Conservation (phyloP, 2,113 vertebrate species). For the Catagonus wagneri region DNA sequence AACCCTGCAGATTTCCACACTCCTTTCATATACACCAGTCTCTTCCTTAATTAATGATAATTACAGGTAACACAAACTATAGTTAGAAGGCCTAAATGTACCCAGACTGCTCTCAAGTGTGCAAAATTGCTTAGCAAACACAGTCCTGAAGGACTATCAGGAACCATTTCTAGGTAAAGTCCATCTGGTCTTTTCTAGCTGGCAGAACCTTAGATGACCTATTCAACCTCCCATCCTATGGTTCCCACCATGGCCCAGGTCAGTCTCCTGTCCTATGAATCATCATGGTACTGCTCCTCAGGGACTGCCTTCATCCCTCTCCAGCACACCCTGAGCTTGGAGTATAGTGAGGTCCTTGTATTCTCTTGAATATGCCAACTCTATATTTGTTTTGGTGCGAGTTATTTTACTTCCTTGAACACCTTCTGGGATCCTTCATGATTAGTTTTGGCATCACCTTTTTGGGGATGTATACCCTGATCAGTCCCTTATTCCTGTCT, state of each 20-base stretch:
- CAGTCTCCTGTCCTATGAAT: not conserved
- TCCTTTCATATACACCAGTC: constrained; percentile 81
- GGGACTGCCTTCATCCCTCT: not conserved
- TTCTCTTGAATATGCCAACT: not conserved
- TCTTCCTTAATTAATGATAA: constrained; percentile 88
- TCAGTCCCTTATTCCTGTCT: not conserved
- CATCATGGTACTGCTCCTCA: accelerated
- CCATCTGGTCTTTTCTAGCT: constrained; percentile 52
- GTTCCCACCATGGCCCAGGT: not conserved
- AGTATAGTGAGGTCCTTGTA: not conserved
- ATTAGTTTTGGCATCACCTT: not conserved
- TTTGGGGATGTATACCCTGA: not conserved
- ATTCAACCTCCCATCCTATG: not conserved
- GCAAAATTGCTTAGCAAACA: constrained; percentile 74
- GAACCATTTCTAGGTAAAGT: constrained; percentile 2
- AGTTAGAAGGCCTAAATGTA: constrained; percentile 76
- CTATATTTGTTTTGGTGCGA: not conserved
- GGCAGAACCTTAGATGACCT: constrained; percentile 49
- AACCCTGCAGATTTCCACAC: constrained; percentile 85
- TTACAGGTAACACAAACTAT: constrained; percentile 83
- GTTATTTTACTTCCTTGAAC: not conserved
- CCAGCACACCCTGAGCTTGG: not conserved
- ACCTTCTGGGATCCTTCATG: not conserved
- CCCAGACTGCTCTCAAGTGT: constrained; percentile 82
- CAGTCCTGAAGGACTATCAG: constrained; percentile 60